Evolutionary conservation across 2,113 vertebrate genomes (phyloP), one percentile per base, ranked within the genome.

Genomic region (Oreochromis niloticus): DNA sequence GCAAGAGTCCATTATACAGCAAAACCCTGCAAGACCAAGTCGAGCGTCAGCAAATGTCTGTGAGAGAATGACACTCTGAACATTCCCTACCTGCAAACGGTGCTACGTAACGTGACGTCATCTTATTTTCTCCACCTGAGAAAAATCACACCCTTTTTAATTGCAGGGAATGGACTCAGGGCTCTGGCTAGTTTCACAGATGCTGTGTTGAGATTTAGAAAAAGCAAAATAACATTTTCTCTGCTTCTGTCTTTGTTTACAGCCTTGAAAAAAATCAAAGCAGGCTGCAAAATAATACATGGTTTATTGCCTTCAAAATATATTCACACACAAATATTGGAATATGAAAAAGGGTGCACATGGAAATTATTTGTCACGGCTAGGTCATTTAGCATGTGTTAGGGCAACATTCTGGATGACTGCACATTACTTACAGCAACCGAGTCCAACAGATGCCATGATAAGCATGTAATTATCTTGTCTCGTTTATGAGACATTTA

Each of bases 121-220:
- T 86, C 89, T 94, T 80, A 94, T 94, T 92, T 94, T 82, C 86
- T 81, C 14, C 24, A 34, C 43, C 43, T 90, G 46, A 84, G 36
- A 73, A 54, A 86, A 19, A 86, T 68, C 16, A 75, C 59, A 55
- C 59, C 10, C 16, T 50, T 78, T 50, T 19, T 50, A 32, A 16
- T 78, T 50, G 43, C 46, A 78, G 46, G 46, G 46, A 50, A 8
- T 78, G 6, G 30, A 91, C 11, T 54, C 39, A 17, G 36, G 19
- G 32, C 57, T 81, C 46, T 78, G 79, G 52, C 16, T 10, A 17
- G 10, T 57, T 88, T 85, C 78, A 80, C 85, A 90, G 83, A 89
- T 3, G 13, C 24, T 46, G 24, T 80, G n/a, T 36, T 19, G 68
- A 22, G 48, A 63, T 19, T 61, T 46, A 57, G 10, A 46, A 54